Base-by-base conservation (phyloP, 30 jellyfish, hydroid and myxozoan genomes). In the Sanderia malayensis region DNA sequence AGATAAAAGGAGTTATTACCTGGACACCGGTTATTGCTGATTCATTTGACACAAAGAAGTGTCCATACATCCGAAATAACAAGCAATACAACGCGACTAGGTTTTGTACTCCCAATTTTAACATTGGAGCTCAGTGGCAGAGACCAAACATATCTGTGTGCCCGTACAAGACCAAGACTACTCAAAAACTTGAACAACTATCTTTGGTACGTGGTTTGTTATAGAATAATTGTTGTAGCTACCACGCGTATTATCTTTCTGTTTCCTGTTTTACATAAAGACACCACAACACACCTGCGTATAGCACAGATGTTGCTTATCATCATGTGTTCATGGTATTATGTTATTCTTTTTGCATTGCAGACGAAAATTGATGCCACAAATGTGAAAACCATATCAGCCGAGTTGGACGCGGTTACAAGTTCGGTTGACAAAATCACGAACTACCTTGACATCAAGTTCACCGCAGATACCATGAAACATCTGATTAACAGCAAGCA, bases 391-490 rank as follows among this genome's bases (percentile, higher is more conserved):
- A 18, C 52, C 3, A 44, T 78, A 8, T 70, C 89, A 30, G 0
- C 61, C 44, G 81, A 78, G 57, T 44, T 78, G 25, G 69, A 49
- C 53, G 1, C 81, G 13, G 58, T 67, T 30, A 78, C 89, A 11
- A 65, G 81, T 46, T 44, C 81, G 0, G 34, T 44, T 26, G 46
- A 53, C 1, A 27, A 64, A 15, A 63, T 78, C 76, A 78, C 89
- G 18, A 78, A 78, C 44, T 75, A 82, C 33, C 74, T 80, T 26
- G 92, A 80, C 30, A 67, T 80, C 68, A 70, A 68, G 58, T 80
- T 69, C 58, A 60, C 84, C 28, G 78, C 92, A 2, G 92, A 80
- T 30, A 59, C 92, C 31, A 61, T 68, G 24, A 74, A 57, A 11
- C 44, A 69, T 47, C 65, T 68, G 63, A 84, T 68, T 0, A 24